phyloP scores from a whole-genome alignment of 2,888 invertebrate genomes.

The Aricia artaxerxes region DNA sequence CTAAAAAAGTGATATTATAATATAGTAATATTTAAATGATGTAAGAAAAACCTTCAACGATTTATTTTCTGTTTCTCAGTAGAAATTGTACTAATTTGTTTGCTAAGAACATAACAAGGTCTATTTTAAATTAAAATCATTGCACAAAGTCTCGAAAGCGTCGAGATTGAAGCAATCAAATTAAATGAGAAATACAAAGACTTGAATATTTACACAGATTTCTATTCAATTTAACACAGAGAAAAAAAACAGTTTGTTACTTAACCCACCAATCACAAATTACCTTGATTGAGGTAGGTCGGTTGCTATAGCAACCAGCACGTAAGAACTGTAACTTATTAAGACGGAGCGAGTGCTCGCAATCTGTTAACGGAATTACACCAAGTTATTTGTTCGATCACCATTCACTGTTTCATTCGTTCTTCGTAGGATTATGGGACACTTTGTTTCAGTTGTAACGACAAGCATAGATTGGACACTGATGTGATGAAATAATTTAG shows the following conservation, averaged over 20 bases:
- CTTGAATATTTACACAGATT: too few relatives aligned
- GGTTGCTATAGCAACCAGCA: neutral
- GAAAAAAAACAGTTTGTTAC: too few relatives aligned
- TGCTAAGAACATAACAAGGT: neutral
- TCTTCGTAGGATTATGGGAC: neutral
- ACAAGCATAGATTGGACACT: neutral
- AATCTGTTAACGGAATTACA: conserved; percentile 39
- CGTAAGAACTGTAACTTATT: conserved; percentile 30
- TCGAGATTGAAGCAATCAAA: neutral
- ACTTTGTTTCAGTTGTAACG: neutral
- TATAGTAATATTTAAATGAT: neutral
- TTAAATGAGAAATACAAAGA: neutral
- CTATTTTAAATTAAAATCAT: neutral
- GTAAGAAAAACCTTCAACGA: neutral
- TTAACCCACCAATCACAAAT: neutral
- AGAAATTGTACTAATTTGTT: neutral
- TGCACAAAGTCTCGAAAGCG: neutral
- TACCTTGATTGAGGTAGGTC: neutral
- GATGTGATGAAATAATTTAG: too few relatives aligned
- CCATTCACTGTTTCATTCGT: neutral
- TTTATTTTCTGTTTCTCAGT: neutral
- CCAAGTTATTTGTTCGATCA: conserved; percentile 37
- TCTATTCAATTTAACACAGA: too few relatives aligned
- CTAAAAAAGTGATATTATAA: neutral
- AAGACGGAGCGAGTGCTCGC: conserved; percentile 31